Percentiles rank a stretch among this genome's conserved stretches.
Evolutionary conservation across 1,140 invertebrate species (phyloP).

Genomic region (Neotoxoptera formosana): DNA sequence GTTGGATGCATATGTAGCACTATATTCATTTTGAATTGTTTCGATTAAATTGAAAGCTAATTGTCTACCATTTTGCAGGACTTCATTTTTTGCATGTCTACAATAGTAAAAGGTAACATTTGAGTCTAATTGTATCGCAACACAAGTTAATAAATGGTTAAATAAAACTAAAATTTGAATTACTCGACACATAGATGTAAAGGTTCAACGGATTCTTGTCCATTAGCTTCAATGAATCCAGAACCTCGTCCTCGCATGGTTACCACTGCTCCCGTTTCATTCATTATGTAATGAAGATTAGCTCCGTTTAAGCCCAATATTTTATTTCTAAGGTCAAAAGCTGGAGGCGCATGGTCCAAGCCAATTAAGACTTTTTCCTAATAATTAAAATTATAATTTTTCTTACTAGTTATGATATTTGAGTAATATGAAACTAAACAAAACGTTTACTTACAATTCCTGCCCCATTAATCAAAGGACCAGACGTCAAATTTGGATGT

Average conservation of each 20-base stretch:
- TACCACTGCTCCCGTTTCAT: constrained; percentile 78
- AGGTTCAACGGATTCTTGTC: constrained; percentile 78
- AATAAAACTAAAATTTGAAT: constrained; percentile 62
- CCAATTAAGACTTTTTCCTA: constrained; percentile 79
- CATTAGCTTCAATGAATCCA: constrained; percentile 70
- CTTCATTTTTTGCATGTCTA: constrained; percentile 73
- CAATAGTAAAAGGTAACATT: constrained; percentile 21
- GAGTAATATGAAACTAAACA: constrained; percentile 34
- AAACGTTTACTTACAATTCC: constrained; percentile 48
- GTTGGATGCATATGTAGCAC: constrained; percentile 33
- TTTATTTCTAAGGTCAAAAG: constrained; percentile 78
- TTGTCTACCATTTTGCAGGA: constrained; percentile 76
- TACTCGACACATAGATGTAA: constrained; percentile 79
- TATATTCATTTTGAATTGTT: constrained; percentile 78
- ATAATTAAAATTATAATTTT: constrained; percentile 51
- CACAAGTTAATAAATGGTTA: not conserved
- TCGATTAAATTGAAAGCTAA: constrained; percentile 80
- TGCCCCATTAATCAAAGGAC: constrained; percentile 39
- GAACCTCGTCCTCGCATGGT: constrained; percentile 76
- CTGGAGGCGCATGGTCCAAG: constrained; percentile 77
- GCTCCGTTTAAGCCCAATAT: constrained; percentile 75
- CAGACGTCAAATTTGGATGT: constrained; percentile 44
- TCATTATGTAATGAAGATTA: constrained; percentile 79
- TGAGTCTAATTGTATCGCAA: not conserved
- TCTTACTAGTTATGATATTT: not conserved